phyloP scores from a whole-genome alignment of 2,888 invertebrate species.

The Tetragonula carbonaria region DNA sequence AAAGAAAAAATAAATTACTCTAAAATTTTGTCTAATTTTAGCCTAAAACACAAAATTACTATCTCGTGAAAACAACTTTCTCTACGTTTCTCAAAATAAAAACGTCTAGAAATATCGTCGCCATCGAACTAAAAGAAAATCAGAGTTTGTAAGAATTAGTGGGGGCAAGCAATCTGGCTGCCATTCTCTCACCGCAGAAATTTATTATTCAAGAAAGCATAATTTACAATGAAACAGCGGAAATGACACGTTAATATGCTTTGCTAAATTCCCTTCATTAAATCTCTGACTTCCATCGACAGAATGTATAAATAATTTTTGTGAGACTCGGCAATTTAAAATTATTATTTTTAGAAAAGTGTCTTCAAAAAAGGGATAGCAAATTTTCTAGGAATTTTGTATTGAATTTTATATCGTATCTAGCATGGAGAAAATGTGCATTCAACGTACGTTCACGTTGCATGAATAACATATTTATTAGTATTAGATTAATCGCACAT shows the following conservation, averaged over 20 bases:
- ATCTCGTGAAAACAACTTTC: background rate
- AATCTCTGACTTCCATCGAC: constrained; percentile 10
- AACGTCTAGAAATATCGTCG: background rate
- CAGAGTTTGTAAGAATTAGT: background rate
- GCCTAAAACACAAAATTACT: background rate
- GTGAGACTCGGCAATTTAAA: background rate
- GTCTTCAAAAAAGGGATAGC: too few relatives aligned
- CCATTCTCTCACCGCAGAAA: constrained; percentile 4
- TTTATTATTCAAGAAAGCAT: constrained; percentile 30
- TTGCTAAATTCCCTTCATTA: constrained; percentile 22
- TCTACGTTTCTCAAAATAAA: background rate
- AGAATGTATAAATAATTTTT: background rate
- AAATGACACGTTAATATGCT: constrained; percentile 43
- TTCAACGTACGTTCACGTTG: background rate
- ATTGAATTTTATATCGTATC: too few relatives aligned
- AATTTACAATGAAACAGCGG: constrained; percentile 48
- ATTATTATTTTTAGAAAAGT: background rate
- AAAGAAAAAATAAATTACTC: background rate
- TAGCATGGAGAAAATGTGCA: background rate
- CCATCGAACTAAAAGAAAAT: background rate
- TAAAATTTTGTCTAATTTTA: background rate
- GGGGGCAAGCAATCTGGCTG: background rate
- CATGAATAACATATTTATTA: background rate
- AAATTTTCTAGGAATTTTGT: too few relatives aligned
- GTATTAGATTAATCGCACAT: background rate